A percentile compares a stretch with the other conserved stretches of the same genome.
phyloP scores from a whole-genome alignment of 2,888 invertebrate species.

The Metacarcinus magister region DNA sequence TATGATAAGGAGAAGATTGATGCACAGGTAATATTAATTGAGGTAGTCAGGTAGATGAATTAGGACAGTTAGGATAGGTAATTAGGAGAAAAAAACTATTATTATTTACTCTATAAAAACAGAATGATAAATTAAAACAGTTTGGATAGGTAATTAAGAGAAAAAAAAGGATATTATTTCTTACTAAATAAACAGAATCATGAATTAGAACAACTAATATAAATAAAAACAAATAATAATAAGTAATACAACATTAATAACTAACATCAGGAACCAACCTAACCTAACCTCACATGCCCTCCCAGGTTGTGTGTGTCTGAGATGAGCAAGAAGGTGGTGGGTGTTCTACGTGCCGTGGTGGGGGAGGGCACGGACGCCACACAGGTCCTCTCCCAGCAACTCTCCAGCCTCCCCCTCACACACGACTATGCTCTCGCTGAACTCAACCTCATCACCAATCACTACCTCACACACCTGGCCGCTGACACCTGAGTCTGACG shows the following conservation, averaged over 20 bases:
- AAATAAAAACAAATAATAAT: too few relatives aligned
- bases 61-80: too few relatives aligned
- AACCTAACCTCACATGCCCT: too few relatives aligned
- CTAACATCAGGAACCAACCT: too few relatives aligned
- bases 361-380: slow-evolving; percentile 83
- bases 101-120: too few relatives aligned
- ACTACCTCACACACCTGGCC: slow-evolving; percentile 78
- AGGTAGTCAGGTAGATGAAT: too few relatives aligned
- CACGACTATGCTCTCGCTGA: slow-evolving; percentile 88
- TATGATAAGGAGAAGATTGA: not conserved
- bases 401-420: slow-evolving; percentile 87
- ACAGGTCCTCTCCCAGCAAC: slow-evolving; percentile 85
- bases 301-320: slow-evolving; percentile 81
- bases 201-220: too few relatives aligned
- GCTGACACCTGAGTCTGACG: slow-evolving; percentile 52
- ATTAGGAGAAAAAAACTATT: not conserved
- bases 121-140: too few relatives aligned
- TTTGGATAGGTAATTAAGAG: too few relatives aligned
- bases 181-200: too few relatives aligned
- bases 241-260: too few relatives aligned
- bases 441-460: slow-evolving; percentile 83
- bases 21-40: not conserved
- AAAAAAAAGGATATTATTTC: too few relatives aligned
- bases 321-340: slow-evolving; percentile 81
- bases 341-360: slow-evolving; percentile 83